These are phyloP conservation scores for Sebastes fasciatus DNA, from an alignment of 2,113 vertebrate species.

Conservation along the genomic window DNA sequence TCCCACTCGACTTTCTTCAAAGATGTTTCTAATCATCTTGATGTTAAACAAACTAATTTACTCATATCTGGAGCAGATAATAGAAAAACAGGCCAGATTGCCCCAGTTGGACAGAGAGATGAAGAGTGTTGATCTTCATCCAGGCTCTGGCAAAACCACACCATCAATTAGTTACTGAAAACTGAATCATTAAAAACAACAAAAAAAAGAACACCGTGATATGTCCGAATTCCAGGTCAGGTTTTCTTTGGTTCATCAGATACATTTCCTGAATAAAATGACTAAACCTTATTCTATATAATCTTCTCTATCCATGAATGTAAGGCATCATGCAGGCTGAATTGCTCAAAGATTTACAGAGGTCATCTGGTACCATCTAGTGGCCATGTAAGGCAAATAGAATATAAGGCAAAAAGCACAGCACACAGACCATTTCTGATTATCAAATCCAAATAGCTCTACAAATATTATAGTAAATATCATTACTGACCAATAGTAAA, in stretches of 20 bases:
- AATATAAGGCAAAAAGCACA: neutral
- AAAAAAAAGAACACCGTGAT: neutral
- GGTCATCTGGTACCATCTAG: conserved; percentile 70
- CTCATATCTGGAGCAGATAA: conserved; percentile 11
- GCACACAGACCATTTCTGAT: neutral
- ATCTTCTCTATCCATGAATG: neutral
- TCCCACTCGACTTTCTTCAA: neutral
- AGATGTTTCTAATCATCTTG: conserved; percentile 6
- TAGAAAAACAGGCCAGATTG: conserved; percentile 6
- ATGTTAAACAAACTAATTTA: neutral
- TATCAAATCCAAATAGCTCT: neutral
- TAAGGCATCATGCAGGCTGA: neutral
- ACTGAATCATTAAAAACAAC: neutral
- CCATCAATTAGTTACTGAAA: conserved; percentile 9
- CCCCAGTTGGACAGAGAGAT: neutral
- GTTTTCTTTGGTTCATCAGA: neutral
- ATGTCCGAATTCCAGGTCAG: neutral
- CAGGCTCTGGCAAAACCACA: neutral
- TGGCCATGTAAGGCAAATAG: conserved; percentile 32
- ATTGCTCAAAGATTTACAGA: neutral
- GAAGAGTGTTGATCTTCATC: conserved; percentile 32
- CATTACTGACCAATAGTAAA: neutral
- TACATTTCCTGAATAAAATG: neutral
- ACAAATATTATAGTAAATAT: neutral
- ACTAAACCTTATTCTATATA: neutral